phyloP scores from a whole-genome alignment of 2,888 invertebrate genomes.

The Erynnis tages region DNA sequence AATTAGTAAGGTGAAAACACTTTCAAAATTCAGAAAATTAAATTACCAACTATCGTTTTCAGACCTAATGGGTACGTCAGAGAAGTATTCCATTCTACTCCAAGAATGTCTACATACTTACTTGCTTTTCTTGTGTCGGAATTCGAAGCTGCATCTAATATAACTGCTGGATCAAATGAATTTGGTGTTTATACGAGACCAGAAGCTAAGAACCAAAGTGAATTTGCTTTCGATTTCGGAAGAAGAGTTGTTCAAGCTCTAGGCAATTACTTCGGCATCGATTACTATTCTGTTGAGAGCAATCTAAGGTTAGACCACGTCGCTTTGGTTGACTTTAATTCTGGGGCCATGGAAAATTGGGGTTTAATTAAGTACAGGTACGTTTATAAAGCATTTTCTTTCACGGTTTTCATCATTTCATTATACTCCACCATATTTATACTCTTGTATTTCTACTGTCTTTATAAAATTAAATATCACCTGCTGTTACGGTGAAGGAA shows the following conservation, averaged over 20 bases:
- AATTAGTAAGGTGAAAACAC: too few species aligned
- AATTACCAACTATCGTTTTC: conserved; percentile 38
- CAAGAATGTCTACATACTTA: conserved; percentile 90
- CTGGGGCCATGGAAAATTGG: conserved; percentile 97
- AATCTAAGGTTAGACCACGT: conserved; percentile 90
- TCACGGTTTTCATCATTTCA: too few species aligned
- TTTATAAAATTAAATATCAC: too few species aligned
- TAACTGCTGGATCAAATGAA: conserved; percentile 48
- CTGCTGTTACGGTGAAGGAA: too few species aligned
- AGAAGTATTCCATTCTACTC: conserved; percentile 82
- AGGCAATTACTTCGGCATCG: conserved; percentile 80
- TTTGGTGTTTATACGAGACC: conserved; percentile 86
- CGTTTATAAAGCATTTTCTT: conserved; percentile 2
- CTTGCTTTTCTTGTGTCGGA: conserved; percentile 92
- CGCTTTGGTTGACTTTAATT: conserved; percentile 91
- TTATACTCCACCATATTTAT: too few species aligned
- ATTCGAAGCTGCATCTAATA: conserved; percentile 67
- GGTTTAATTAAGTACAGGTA: conserved; percentile 91
- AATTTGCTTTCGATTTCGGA: conserved; percentile 84
- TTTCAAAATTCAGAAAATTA: too few species aligned
- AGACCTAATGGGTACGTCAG: conserved; percentile 82
- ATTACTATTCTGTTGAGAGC: conserved; percentile 75
- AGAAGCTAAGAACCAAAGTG: conserved; percentile 84
- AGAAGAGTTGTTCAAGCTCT: conserved; percentile 73
- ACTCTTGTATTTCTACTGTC: too few species aligned